Percentiles rank a stretch among this genome's conserved stretches.
phyloP scores from a whole-genome alignment of 2,888 invertebrate species.

The Miltochrista miniata region DNA sequence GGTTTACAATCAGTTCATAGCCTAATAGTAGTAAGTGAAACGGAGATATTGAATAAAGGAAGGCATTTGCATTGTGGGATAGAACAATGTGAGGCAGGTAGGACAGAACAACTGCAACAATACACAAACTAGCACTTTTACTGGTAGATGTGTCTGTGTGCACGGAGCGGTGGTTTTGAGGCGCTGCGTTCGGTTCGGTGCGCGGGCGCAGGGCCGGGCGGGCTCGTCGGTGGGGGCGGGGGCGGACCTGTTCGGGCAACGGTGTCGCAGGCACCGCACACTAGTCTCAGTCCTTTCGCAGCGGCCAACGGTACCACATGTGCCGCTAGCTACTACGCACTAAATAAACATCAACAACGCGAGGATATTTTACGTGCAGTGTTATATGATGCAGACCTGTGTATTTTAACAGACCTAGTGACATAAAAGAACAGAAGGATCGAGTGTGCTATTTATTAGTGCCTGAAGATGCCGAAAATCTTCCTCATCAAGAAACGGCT shows the following conservation, averaged over 20 bases:
- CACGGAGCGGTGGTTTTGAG: constrained; percentile 41
- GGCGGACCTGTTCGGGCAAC: constrained; percentile 81
- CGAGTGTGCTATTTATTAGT: constrained; percentile 72
- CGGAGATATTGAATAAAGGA: constrained; percentile 12
- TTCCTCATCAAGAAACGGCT: constrained; percentile 95
- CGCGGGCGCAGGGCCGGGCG: constrained; percentile 63
- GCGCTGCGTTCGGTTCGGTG: constrained; percentile 46
- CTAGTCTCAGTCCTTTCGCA: constrained; percentile 78
- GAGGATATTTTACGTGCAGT: constrained; percentile 77
- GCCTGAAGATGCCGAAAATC: constrained; percentile 93
- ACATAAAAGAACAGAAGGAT: constrained; percentile 68
- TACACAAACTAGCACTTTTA: constrained; percentile 77
- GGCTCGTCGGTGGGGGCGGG: constrained; percentile 68
- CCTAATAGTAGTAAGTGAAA: too few relatives aligned
- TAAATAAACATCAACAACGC: constrained; percentile 74
- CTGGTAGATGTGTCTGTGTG: constrained; percentile 68
- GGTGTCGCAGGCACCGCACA: constrained; percentile 79
- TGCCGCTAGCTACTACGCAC: constrained; percentile 75
- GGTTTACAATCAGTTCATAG: too few relatives aligned
- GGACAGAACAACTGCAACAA: constrained; percentile 46
- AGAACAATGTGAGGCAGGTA: constrained; percentile 44
- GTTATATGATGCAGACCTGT: constrained; percentile 78
- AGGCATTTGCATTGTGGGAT: constrained; percentile 38
- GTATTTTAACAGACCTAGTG: constrained; percentile 73
- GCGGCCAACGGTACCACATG: constrained; percentile 81